Base-by-base conservation (phyloP, 2,888 invertebrate species). In the Agrochola litura region DNA sequence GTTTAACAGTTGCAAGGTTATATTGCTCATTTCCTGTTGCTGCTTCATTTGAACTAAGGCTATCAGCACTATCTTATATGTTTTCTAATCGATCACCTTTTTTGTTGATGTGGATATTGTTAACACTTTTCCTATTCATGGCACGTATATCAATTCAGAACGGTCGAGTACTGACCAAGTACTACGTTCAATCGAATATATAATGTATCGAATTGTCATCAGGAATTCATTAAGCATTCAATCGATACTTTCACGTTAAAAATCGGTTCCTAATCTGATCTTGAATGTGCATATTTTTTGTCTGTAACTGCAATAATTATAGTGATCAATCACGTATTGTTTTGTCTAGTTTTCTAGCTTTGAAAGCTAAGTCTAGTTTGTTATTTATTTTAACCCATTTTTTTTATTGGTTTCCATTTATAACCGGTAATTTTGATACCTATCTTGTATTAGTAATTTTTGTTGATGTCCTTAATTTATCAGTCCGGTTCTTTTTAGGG, bases 141-240 rank as follows among this genome's bases (percentile, higher is more conserved):
- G 19, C 85, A 85, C 88, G 87, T 83, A 78, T 85, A 77, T 86
- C 86, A 82, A 83, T 88, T 88, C 88, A 89, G 79, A 78, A 77
- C 58, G 52, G 22, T 72, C 30, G 16, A 74, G 14, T 74, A 68
- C 71, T 58, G 77, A 16, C 41, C 52, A 65, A 72, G 58, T 68
- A 61, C 65, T 77, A 82, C 79, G 80, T 77, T 69, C 68, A 76
- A 79, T 81, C 73, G 89, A 89, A 91, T 90, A 89, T 85, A 91
- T 93, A 87, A 91, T 88, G 88, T 87, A 89, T 92, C 88, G 90
- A 91, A 86, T 84, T 82, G 88, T 86, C 77, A 78, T 87, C 74
- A 83, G 65, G 71, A 72, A 88, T 90, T 90, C 86, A 86, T 77
- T 70, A 64, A 70, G 76, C 78, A 86, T 75, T 61, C 61, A 46